Percentiles rank a stretch among this genome's conserved stretches.
phyloP scores from a whole-genome alignment of 2,888 invertebrate species.

The Cephus runcator region DNA sequence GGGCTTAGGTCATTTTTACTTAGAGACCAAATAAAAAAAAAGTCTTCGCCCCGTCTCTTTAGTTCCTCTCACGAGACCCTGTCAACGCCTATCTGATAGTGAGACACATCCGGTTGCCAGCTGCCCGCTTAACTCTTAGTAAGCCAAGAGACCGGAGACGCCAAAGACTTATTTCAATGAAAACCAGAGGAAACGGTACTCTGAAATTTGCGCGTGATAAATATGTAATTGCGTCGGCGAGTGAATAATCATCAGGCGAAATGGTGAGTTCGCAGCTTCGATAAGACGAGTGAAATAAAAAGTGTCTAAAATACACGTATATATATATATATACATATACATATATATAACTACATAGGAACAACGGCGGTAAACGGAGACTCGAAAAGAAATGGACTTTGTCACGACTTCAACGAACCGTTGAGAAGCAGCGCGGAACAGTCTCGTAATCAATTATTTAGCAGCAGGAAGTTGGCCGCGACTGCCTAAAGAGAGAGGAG shows the following conservation, averaged over 20 bases:
- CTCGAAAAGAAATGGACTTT: constrained; percentile 24
- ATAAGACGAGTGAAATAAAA: constrained; percentile 19
- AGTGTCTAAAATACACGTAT: constrained; percentile 1
- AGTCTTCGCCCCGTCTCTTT: neutral
- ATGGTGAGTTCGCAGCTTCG: neutral
- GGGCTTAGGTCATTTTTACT: neutral
- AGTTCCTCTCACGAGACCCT: constrained; percentile 17
- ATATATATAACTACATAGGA: constrained; percentile 22
- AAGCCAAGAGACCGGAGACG: neutral
- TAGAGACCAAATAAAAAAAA: neutral
- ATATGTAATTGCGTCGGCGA: constrained; percentile 51
- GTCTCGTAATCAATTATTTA: constrained; percentile 39
- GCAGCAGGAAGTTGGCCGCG: constrained; percentile 22
- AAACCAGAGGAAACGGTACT: constrained; percentile 29
- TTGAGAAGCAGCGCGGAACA: constrained; percentile 13
- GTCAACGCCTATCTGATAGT: constrained; percentile 50
- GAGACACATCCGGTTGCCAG: constrained; percentile 40
- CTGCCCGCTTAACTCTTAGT: neutral
- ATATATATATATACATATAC: no score
- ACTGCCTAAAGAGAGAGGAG: constrained; percentile 17
- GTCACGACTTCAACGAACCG: constrained; percentile 29
- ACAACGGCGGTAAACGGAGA: neutral
- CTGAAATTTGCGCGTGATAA: constrained; percentile 52
- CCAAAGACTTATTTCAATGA: neutral
- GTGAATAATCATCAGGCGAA: constrained; percentile 31